These are phyloP conservation scores for Epizoanthus illoricatus DNA, from an alignment of 92 coral and sea anemone genomes.

Conservation along the genomic window DNA sequence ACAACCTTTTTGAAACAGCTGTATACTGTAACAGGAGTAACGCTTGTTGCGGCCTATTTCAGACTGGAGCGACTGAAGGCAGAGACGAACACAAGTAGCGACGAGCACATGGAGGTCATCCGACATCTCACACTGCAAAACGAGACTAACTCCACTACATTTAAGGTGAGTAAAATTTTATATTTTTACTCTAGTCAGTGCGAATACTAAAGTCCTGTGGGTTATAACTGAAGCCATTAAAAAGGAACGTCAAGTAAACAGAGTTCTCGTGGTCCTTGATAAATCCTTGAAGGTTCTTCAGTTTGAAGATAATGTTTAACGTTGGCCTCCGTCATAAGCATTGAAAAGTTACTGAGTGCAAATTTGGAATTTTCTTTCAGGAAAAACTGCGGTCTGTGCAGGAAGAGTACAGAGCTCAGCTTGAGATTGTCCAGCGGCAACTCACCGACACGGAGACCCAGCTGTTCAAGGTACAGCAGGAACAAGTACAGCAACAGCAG, in stretches of 20 bases:
- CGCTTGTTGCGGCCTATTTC: background rate
- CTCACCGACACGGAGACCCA: constrained; percentile 79
- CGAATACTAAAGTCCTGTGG: too few species aligned
- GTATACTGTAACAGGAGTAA: too few species aligned
- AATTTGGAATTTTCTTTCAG: constrained; percentile 29
- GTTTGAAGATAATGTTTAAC: too few species aligned
- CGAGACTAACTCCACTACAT: constrained; percentile 84
- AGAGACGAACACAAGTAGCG: constrained; percentile 66
- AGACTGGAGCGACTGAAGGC: constrained; percentile 80
- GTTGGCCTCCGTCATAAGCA: background rate
- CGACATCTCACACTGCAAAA: constrained; percentile 83
- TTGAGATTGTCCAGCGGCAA: constrained; percentile 75
- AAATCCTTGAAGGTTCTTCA: too few species aligned
- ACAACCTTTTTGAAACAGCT: too few species aligned
- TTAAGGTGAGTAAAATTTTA: constrained; percentile 67
- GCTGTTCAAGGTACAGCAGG: constrained; percentile 54
- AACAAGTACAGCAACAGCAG: constrained; percentile 50
- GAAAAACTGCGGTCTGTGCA: constrained; percentile 75
- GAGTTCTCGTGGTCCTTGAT: too few species aligned
- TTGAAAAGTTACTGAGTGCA: too few species aligned
- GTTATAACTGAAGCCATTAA: too few species aligned
- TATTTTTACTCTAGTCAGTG: background rate
- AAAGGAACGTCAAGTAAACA: too few species aligned
- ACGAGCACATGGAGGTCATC: constrained; percentile 80
- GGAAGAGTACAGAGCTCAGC: constrained; percentile 71